Base-by-base conservation (phyloP, 1,140 invertebrate genomes). In the Procambarus virginalis region DNA sequence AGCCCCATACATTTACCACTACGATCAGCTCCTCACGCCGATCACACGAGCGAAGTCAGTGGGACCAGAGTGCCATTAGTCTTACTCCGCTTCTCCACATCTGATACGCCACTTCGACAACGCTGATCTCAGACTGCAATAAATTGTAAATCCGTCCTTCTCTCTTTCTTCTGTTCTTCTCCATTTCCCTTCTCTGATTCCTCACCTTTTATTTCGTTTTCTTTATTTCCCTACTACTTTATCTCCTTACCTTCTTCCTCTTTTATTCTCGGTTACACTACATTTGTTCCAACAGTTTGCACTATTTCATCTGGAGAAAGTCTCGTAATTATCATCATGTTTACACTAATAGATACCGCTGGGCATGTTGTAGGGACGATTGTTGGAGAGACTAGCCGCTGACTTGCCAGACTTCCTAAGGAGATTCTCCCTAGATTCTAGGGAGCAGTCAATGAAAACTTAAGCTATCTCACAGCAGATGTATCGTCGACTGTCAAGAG, bases 101-200 rank as follows among this genome's bases (percentile, higher is more conserved):
- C 85, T 79, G 85, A 86, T 86, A 86, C 58, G 85, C 77, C 77
- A 68, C 76, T 77, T 68, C 51, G 76, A 79, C 85, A 64, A 79
- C 76, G n/a, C 5, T 49, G 80, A 83, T 83, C 76, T n/a, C 22
- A 17, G 60, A n/a, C 48, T 51, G 77, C 85, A 80, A 79, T 86
- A 80, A 80, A 86, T 79, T 73, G 34, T 68, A 5, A 77, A 80
- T 86, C 85, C 85, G 77, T 51, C 45, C 22, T 34, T n/a, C 46
- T 34, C n/a, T 73, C 1, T 34, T 1, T 83, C 81, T 83, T 9
- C 55, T 20, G 51, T 84, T 17, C 64, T n/a, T 68, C 81, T 68
- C n/a, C 10, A 10, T 84, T 10, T 84, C 51, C 14, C 45, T 34
- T 51, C 20, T 51, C 46, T 51, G 4, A 49, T 51, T 51, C 6